Percentiles rank a stretch among this genome's conserved stretches.
These are phyloP conservation scores for Cheilosia scutellata DNA, from an alignment of 2,888 invertebrate species.

Conservation along the genomic window DNA sequence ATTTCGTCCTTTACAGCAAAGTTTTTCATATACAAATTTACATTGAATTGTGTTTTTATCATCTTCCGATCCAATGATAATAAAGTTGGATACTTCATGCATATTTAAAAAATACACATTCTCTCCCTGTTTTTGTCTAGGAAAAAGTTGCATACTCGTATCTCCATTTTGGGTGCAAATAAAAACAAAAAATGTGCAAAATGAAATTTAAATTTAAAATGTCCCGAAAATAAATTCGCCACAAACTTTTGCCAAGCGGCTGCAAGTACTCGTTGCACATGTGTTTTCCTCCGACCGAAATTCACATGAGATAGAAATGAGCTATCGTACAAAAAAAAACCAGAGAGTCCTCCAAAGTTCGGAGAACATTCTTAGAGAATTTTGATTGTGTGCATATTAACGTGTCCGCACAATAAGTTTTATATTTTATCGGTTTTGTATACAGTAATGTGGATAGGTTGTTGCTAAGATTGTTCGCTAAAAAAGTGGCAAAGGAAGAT, in stretches of 20 bases:
- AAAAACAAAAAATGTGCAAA: constrained; percentile 11
- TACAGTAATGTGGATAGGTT: too few species aligned
- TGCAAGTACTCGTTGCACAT: constrained; percentile 15
- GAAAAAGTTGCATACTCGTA: constrained; percentile 15
- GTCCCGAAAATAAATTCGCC: constrained; percentile 18
- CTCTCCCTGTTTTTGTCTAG: not conserved
- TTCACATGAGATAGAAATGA: constrained; percentile 2
- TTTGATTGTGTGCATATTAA: constrained; percentile 15
- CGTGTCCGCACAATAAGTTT: constrained; percentile 14
- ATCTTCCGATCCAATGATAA: constrained; percentile 37
- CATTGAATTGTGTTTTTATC: constrained; percentile 18
- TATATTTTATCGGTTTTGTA: too few species aligned
- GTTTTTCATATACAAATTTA: constrained; percentile 15
- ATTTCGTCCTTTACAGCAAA: too few species aligned
- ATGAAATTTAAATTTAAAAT: constrained; percentile 41
- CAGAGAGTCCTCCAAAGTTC: not conserved
- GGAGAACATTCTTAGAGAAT: not conserved
- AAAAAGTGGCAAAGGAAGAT: too few species aligned
- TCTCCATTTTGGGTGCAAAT: not conserved
- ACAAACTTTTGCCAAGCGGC: constrained; percentile 24
- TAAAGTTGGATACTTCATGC: not conserved
- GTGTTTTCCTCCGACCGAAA: constrained; percentile 12
- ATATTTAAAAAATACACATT: not conserved
- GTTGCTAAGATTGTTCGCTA: too few species aligned
- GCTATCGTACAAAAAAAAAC: not conserved